Evolutionary conservation across 35 echinoderm and acorn worm genomes (phyloP), one percentile per base, ranked within the genome.

Genomic region (Diadema setosum): DNA sequence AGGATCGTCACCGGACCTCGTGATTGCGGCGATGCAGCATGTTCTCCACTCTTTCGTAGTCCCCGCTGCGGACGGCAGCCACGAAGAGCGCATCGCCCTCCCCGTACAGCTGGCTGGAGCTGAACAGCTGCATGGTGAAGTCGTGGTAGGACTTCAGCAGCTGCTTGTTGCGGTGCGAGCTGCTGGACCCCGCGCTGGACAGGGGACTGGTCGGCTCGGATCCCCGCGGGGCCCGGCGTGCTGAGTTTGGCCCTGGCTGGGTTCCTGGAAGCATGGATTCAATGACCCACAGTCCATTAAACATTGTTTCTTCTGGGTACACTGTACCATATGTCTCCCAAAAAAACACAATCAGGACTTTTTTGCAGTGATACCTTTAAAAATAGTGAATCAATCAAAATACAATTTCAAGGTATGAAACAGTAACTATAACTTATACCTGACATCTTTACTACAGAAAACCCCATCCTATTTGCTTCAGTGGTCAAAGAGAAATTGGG

Each of bases 61-160:
- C 86, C 4, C 96, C 96, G 42, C 91, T 88, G 20, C 89, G 39
- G 0, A 91, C 96, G 0, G 96, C 96, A 1, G 83, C 44, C 40
- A 99, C 80, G 52, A 99, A 99, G 2, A 92, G 85, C 11, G 49
- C 42, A 39, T 99, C 96, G 5, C 49, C 65, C 24, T 94, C 96
- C 30, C 74, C 64, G 31, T 80, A 45, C 0, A 42, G 63, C 17
- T 87, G 82, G 31, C 82, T 87, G 34, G 91, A 84, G 59, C 91
- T 93, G 86, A 99, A 99, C 85, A 99, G 70, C 37, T 99, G 96
- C 90, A 94, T 94, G 50, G 96, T 88, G 76, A 99, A 92, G 83
- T 99, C 90, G 86, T 99, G 96, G 83, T 99, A 99, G 0, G 93
- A 92, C 50, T 90, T 84, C 16, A 99, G 75, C 1, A 99, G 81